Conservation (phyloP, 2,797 vertebrate genomes). For the Nothura maculosa region DNA sequence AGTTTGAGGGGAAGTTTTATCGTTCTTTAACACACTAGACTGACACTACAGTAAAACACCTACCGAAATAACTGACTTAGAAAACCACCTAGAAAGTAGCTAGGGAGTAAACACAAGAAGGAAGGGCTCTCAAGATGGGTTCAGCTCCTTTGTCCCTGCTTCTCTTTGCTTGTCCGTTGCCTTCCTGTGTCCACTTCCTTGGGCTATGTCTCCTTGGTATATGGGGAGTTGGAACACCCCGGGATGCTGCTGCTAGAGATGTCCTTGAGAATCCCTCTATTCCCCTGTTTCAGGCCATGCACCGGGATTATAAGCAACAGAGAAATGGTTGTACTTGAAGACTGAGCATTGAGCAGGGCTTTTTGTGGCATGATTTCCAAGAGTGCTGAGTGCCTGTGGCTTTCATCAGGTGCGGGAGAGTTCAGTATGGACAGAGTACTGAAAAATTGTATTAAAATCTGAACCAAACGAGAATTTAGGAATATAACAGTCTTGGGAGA, state of each 20-base stretch:
- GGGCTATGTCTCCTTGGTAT: background rate
- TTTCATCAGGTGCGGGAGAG: background rate
- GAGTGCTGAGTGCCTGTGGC: background rate
- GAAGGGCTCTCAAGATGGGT: background rate
- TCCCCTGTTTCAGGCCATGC: background rate
- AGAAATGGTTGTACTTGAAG: fast-evolving
- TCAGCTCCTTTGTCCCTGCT: background rate
- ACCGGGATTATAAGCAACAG: background rate
- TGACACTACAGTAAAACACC: background rate
- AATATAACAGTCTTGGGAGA: background rate
- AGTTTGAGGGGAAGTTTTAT: too few species aligned
- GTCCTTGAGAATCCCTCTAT: background rate
- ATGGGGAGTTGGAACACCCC: background rate
- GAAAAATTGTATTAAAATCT: constrained; percentile 1
- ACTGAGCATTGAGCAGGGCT: background rate
- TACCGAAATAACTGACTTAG: background rate
- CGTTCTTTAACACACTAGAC: background rate
- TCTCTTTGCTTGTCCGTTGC: background rate
- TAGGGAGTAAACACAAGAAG: background rate
- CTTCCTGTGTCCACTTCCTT: background rate
- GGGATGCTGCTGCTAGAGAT: fast-evolving
- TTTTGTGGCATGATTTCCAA: background rate
- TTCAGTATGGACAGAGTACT: background rate
- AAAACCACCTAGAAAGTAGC: too few species aligned
- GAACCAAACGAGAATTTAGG: background rate